Percentiles rank a stretch among this genome's conserved stretches.
Conservation (phyloP, 2,888 invertebrate species). For the Polymixis flavicincta region DNA sequence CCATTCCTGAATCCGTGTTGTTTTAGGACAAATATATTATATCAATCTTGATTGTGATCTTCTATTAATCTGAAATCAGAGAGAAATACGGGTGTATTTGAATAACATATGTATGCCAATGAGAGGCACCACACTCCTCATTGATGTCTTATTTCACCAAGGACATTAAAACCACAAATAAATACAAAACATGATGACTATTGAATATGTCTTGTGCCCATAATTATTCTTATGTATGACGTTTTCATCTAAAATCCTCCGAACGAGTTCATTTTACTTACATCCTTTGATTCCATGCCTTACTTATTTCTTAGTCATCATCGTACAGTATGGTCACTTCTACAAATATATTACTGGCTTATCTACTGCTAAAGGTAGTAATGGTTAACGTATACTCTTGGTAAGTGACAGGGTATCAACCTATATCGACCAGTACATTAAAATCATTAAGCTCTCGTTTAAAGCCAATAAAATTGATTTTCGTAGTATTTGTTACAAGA, state of each 20-base stretch:
- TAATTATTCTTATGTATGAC: neutral
- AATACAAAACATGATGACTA: conserved; percentile 25
- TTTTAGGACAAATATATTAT: conserved; percentile 41
- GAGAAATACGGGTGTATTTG: conserved; percentile 19
- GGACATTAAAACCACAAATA: conserved; percentile 31
- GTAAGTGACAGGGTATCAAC: conserved; percentile 31
- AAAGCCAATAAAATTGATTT: conserved; percentile 43
- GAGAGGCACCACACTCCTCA: conserved; percentile 14
- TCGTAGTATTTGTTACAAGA: conserved; percentile 25
- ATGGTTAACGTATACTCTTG: conserved; percentile 3
- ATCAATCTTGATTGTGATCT: conserved; percentile 33
- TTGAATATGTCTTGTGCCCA: neutral
- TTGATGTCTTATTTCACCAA: conserved; percentile 21
- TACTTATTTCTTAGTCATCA: conserved; percentile 55
- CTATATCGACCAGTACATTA: conserved; percentile 28
- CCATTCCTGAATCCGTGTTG: conserved; percentile 35
- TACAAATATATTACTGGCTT: conserved; percentile 35
- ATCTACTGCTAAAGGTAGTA: conserved; percentile 31
- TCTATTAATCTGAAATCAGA: conserved; percentile 21
- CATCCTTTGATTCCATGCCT: neutral
- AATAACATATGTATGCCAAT: neutral
- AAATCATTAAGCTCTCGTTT: conserved; percentile 56
- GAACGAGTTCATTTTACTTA: conserved; percentile 4
- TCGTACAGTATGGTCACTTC: conserved; percentile 2
- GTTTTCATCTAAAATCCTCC: conserved; percentile 24